Evolutionary conservation across 2,888 invertebrate species (phyloP).

Genomic region (Ophonus ardosiacus): DNA sequence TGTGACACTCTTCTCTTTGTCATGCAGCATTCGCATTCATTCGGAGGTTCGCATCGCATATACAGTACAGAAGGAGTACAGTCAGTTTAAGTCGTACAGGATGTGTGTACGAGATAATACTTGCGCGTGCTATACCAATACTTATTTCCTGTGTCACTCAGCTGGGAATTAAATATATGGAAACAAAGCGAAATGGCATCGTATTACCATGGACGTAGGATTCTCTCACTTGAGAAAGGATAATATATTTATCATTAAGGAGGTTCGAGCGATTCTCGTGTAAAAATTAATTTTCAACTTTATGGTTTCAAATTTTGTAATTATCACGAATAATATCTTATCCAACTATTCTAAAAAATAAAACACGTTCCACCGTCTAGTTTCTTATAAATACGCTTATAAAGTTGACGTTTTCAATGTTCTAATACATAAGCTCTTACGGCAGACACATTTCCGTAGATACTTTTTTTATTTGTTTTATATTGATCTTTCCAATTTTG

Average conservation of each 20-base stretch:
- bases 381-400: neutral
- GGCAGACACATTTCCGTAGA: no score
- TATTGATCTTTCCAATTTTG: no score
- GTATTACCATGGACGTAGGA: slow-evolving; percentile 24
- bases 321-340: no score
- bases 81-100: slow-evolving; percentile 3
- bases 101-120: slow-evolving; percentile 29
- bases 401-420: no score
- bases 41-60: slow-evolving; percentile 4
- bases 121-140: slow-evolving; percentile 52
- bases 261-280: no score
- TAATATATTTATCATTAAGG: neutral
- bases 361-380: no score
- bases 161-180: slow-evolving; percentile 44
- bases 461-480: no score
- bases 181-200: slow-evolving; percentile 42
- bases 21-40: slow-evolving; percentile 19
- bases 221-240: neutral
- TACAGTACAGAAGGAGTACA: neutral
- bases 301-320: no score
- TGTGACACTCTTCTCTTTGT: slow-evolving; percentile 60
- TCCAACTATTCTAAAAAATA: no score
- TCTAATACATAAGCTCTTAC: no score
- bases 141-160: slow-evolving; percentile 63
- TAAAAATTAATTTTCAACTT: no score